Evolutionary conservation across 2,888 invertebrate genomes (phyloP).

Genomic region (Nephrotoma appendiculata): DNA sequence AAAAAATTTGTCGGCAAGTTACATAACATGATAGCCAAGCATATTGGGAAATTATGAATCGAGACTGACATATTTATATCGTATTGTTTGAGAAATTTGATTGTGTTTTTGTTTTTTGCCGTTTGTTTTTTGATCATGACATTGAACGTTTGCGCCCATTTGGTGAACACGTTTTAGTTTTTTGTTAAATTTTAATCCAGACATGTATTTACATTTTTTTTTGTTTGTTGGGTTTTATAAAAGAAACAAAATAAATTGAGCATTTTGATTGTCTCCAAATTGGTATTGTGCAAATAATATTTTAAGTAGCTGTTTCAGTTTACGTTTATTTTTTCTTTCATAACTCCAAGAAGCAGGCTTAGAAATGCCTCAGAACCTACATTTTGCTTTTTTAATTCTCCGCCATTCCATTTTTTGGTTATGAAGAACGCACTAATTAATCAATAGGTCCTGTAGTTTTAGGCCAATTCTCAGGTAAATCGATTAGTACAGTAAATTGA

Average conservation of each 20-base stretch:
- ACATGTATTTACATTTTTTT: not conserved
- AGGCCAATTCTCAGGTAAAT: no score
- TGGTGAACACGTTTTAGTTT: not conserved
- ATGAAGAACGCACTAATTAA: no score
- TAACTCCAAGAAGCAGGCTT: no score
- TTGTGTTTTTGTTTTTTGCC: not conserved
- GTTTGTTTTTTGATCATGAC: not conserved
- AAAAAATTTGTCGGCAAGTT: not conserved
- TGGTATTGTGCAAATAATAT: not conserved
- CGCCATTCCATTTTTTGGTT: no score
- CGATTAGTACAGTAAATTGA: no score
- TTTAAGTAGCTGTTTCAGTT: no score
- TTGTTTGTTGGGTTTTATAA: not conserved
- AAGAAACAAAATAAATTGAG: not conserved
- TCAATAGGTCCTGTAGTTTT: no score
- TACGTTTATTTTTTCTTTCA: no score
- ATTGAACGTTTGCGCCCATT: not conserved
- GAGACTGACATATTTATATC: not conserved
- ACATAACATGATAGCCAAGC: not conserved
- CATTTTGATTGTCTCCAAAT: not conserved
- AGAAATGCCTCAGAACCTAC: no score
- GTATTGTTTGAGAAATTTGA: not conserved
- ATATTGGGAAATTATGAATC: not conserved
- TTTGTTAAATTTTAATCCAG: not conserved
- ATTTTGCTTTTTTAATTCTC: no score